Evolutionary conservation across 2,797 vertebrate genomes (phyloP).

Genomic region (Sebastes kiyomatsui): DNA sequence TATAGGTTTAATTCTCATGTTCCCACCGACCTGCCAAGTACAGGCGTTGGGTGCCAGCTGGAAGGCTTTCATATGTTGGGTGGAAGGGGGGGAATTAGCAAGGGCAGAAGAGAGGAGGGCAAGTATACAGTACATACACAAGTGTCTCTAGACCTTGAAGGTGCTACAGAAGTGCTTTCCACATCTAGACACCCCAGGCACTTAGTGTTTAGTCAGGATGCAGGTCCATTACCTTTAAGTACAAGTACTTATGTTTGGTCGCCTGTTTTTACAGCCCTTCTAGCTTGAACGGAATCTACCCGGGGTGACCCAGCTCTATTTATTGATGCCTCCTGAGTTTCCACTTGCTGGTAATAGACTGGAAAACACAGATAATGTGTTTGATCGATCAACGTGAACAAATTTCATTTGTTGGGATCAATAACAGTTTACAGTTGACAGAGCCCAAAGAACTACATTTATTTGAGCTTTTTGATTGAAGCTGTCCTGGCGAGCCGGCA

Average conservation of each 20-base stretch:
- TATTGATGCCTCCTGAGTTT: conserved; percentile 91
- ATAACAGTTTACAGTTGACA: conserved; percentile 99
- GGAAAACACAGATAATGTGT: conserved; percentile 96
- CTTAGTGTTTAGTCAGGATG: conserved; percentile 77
- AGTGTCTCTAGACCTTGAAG: conserved; percentile 77
- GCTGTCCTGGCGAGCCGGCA: conserved; percentile 84
- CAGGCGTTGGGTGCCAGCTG: conserved; percentile 83
- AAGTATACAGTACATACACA: conserved; percentile 69
- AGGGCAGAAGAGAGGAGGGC: conserved; percentile 64
- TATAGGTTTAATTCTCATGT: conserved; percentile 88
- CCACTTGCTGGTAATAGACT: conserved; percentile 97
- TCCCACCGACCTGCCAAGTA: conserved; percentile 84
- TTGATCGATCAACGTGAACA: conserved; percentile 99
- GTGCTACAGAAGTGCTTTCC: conserved; percentile 72
- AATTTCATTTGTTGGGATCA: conserved; percentile 99
- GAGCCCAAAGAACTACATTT: conserved; percentile 92
- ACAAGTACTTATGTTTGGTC: conserved; percentile 81
- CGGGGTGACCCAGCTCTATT: conserved; percentile 85
- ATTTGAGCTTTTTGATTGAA: conserved; percentile 94
- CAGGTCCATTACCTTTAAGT: conserved; percentile 86
- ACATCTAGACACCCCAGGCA: conserved; percentile 71
- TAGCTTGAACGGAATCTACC: conserved; percentile 82
- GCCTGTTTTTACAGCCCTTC: conserved; percentile 74
- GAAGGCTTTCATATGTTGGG: conserved; percentile 82
- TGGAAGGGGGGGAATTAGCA: conserved; percentile 64